These are phyloP conservation scores for Tursiops truncatus DNA, from an alignment of 2,113 vertebrate genomes.

Conservation along the genomic window DNA sequence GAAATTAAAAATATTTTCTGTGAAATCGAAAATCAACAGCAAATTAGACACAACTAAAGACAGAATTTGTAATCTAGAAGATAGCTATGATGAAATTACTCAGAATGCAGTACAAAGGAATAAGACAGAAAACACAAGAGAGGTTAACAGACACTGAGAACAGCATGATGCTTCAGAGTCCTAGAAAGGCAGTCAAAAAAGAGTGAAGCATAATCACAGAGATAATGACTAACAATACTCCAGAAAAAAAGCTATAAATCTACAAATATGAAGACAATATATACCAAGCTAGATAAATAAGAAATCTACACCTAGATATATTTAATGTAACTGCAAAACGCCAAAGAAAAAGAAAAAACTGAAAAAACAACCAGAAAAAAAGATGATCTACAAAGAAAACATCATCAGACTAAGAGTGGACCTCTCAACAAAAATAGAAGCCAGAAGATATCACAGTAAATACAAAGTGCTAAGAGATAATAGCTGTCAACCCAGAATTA, in stretches of 20 bases:
- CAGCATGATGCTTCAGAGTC: background rate
- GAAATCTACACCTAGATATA: background rate
- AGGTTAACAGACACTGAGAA: background rate
- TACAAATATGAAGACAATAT: background rate
- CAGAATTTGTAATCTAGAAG: background rate
- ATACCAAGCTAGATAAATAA: background rate
- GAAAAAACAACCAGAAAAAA: background rate
- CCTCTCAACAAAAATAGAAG: background rate
- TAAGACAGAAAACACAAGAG: background rate
- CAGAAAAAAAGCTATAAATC: background rate
- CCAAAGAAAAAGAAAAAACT: background rate
- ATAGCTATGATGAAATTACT: background rate
- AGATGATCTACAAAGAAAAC: background rate
- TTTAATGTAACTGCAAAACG: background rate
- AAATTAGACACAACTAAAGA: background rate
- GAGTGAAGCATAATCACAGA: background rate
- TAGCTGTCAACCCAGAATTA: background rate
- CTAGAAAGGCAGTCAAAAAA: conserved; percentile 6
- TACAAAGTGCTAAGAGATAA: background rate
- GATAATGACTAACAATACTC: background rate
- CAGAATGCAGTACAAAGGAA: background rate
- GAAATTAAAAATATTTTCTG: background rate
- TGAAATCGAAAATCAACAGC: conserved; percentile 4
- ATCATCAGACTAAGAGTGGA: background rate
- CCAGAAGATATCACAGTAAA: background rate